A percentile compares a stretch with the other conserved stretches of the same genome.
These are phyloP conservation scores for Chrysocyon brachyurus DNA, from an alignment of 2,797 vertebrate genomes.

Conservation along the genomic window DNA sequence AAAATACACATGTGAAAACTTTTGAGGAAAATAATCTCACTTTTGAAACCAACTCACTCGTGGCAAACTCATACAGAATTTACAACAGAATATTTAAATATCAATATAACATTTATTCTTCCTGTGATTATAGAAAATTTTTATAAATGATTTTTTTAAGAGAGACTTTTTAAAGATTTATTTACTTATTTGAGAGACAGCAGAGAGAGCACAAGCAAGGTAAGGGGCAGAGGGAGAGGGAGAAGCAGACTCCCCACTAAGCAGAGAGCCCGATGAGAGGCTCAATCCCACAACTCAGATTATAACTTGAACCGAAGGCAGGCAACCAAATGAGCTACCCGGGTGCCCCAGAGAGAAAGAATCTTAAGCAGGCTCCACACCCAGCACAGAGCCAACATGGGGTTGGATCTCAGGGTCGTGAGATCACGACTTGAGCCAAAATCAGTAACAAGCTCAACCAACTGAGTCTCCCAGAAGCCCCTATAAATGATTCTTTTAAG, in stretches of 20 bases:
- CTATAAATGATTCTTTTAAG: background rate
- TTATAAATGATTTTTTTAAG: background rate
- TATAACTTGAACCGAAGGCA: too few relatives aligned
- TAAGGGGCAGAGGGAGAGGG: background rate
- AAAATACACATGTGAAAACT: background rate
- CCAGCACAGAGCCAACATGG: background rate
- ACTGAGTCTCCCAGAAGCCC: background rate
- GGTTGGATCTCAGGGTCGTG: background rate
- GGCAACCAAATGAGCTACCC: too few relatives aligned
- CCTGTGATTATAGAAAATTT: constrained; percentile 2
- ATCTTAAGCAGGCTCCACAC: background rate
- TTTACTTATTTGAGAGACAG: too few relatives aligned
- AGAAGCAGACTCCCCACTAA: background rate
- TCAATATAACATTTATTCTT: background rate
- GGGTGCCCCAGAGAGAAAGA: background rate
- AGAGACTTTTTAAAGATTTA: background rate
- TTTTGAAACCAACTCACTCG: background rate
- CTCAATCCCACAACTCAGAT: too few relatives aligned
- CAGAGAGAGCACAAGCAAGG: too few relatives aligned
- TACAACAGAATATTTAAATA: background rate
- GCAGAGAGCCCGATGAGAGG: background rate
- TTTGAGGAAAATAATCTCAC: background rate
- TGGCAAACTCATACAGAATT: background rate
- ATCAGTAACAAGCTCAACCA: background rate
- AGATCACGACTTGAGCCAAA: background rate